Conservation (phyloP, 2,888 invertebrate genomes). For the Trissolcus brochymenae region DNA sequence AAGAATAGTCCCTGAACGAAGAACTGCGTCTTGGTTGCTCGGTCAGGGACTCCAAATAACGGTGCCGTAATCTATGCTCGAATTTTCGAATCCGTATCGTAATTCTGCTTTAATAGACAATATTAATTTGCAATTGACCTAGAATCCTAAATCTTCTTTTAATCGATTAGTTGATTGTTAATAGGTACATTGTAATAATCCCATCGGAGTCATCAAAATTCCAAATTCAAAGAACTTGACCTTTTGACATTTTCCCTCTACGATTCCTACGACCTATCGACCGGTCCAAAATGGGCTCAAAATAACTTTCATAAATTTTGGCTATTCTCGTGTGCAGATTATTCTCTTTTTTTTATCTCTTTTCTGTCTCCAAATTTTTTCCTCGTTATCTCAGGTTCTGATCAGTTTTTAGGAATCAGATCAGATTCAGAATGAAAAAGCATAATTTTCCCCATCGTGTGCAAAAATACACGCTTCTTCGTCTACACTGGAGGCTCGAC, state of each 20-base stretch:
- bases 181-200: conserved; percentile 57
- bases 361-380: conserved; percentile 4
- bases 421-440: conserved; percentile 42
- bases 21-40: too few species aligned
- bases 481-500: conserved; percentile 3
- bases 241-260: background rate
- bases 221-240: background rate
- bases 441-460: conserved; percentile 56
- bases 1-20: too few species aligned
- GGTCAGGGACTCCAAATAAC: too few species aligned
- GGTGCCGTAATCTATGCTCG: too few species aligned
- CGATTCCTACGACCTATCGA: background rate
- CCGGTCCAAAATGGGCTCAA: too few species aligned
- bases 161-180: conserved; percentile 55
- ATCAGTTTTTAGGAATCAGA: too few species aligned
- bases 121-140: conserved; percentile 71
- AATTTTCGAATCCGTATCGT: conserved; percentile 36
- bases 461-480: conserved; percentile 26
- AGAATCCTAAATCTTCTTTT: conserved; percentile 57
- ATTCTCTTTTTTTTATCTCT: background rate
- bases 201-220: background rate
- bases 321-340: conserved; percentile 1
- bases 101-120: conserved; percentile 63
- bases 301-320: background rate
- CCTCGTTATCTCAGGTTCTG: conserved; percentile 13